phyloP scores from a whole-genome alignment of 2,113 vertebrate genomes.

The Phylloscopus trochiloides region DNA sequence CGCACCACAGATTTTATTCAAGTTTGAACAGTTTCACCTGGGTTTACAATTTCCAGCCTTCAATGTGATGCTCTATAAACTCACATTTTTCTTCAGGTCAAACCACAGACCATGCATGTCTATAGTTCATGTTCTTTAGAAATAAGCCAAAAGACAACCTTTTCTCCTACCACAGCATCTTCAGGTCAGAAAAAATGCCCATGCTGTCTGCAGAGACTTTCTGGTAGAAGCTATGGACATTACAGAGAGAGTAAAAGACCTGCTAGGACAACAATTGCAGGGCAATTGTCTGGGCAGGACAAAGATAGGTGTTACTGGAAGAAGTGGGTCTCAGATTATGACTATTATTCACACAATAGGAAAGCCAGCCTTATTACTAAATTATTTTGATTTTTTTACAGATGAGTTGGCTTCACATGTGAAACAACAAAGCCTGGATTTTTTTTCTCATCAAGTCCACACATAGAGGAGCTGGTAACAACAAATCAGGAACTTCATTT shows the following conservation, averaged over 20 bases:
- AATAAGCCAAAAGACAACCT: neutral
- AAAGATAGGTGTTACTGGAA: neutral
- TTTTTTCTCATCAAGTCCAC: neutral
- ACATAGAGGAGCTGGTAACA: neutral
- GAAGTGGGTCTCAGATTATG: neutral
- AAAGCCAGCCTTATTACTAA: neutral
- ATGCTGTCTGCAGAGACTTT: neutral
- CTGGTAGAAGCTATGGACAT: neutral
- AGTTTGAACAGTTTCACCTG: neutral
- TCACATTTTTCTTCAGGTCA: neutral
- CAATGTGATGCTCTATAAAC: neutral
- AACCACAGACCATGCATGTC: neutral
- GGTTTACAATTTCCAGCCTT: neutral
- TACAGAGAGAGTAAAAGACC: neutral
- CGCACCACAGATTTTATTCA: neutral
- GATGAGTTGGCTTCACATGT: neutral
- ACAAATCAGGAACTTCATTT: neutral
- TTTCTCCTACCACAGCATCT: neutral
- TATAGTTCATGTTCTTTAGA: neutral
- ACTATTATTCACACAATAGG: neutral
- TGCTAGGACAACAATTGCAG: neutral
- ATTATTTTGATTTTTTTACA: neutral
- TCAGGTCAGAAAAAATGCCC: neutral
- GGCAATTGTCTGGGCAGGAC: neutral
- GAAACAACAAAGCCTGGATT: neutral